These are phyloP conservation scores for Cygnus buccinator DNA, from an alignment of 2,113 vertebrate genomes.

Conservation along the genomic window DNA sequence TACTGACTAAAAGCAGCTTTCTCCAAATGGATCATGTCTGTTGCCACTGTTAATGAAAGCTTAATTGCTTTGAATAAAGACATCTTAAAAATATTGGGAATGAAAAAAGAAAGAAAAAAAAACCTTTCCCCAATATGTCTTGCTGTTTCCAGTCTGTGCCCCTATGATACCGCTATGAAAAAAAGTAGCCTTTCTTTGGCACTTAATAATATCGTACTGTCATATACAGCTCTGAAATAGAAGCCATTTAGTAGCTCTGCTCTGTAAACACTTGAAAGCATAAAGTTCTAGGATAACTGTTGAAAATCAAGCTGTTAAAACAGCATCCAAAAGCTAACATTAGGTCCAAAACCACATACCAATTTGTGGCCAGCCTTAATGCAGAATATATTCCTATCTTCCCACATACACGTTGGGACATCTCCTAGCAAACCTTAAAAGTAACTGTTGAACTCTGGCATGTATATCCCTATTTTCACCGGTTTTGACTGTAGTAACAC, in stretches of 20 bases:
- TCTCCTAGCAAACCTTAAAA: not conserved
- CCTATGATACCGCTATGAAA: not conserved
- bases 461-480: not conserved
- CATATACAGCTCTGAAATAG: not conserved
- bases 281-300: not conserved
- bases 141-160: not conserved
- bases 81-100: not conserved
- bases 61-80: no score
- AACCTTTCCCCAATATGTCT: rapidly evolving
- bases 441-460: not conserved
- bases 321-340: not conserved
- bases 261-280: not conserved
- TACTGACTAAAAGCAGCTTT: not conserved
- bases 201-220: not conserved
- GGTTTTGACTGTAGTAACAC: not conserved
- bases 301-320: not conserved
- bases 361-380: slow-evolving; percentile 3
- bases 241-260: not conserved
- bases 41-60: not conserved
- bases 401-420: not conserved
- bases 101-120: not conserved
- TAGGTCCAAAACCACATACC: not conserved
- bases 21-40: not conserved
- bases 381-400: slow-evolving; percentile 1
- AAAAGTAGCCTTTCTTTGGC: not conserved